phyloP scores from a whole-genome alignment of 2,888 invertebrate species.

The Liopterus haemorrhoidalis region DNA sequence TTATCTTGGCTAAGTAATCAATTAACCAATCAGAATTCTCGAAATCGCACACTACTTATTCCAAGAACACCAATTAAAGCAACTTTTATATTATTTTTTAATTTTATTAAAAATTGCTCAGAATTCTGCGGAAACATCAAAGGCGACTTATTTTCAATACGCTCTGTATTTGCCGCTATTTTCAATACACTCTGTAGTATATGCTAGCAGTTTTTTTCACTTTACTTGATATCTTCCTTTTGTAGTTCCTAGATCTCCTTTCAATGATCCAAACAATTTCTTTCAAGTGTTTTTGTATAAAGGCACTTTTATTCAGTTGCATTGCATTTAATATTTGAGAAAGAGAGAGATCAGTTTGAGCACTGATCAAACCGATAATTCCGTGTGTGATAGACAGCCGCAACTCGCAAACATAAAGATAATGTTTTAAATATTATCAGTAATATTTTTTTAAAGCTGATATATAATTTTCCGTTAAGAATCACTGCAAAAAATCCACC shows the following conservation, averaged over 20 bases:
- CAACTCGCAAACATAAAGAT: no score
- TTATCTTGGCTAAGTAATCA: conserved; percentile 24
- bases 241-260: background rate
- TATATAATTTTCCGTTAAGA: no score
- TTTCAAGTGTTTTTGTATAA: background rate
- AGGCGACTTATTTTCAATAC: conserved; percentile 1
- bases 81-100: conserved; percentile 20
- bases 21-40: conserved; percentile 25
- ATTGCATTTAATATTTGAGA: background rate
- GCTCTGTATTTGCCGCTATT: no score
- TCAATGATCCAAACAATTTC: background rate
- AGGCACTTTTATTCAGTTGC: background rate
- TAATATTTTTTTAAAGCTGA: no score
- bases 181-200: no score
- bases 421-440: no score
- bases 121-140: conserved; percentile 18
- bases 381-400: no score
- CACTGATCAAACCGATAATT: no score
- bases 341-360: no score
- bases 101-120: conserved; percentile 19
- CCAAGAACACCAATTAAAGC: conserved; percentile 24
- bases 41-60: conserved; percentile 24
- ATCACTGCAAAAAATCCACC: no score
- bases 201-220: no score
- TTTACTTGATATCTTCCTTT: background rate